phyloP scores from a whole-genome alignment of 2,113 vertebrate species.

The Aphyosemion australe region DNA sequence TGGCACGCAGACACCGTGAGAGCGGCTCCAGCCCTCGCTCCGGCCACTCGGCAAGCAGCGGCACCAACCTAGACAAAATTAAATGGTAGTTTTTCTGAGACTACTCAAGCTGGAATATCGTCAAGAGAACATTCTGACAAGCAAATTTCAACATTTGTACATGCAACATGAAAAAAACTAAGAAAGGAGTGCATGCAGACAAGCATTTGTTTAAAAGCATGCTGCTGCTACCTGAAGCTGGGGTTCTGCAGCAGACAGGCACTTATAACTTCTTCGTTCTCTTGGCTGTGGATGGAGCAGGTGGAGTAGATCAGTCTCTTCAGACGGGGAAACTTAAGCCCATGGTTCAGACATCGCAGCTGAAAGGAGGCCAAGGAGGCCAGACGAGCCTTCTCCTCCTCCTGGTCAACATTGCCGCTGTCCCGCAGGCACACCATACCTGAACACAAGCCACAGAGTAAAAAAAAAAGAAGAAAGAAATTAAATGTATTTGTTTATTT shows the following conservation, averaged over 20 bases:
- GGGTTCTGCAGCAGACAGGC: constrained; percentile 79
- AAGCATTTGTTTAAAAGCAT: background rate
- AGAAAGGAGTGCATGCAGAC: too few species aligned
- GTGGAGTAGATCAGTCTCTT: constrained; percentile 91
- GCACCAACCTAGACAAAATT: constrained; percentile 78
- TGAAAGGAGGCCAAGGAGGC: constrained; percentile 87
- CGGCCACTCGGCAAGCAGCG: constrained; percentile 85
- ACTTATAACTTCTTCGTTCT: constrained; percentile 89
- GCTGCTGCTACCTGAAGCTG: constrained; percentile 81
- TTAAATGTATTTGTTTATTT: too few species aligned
- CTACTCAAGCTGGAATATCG: too few species aligned
- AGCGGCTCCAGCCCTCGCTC: constrained; percentile 84
- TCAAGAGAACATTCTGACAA: too few species aligned
- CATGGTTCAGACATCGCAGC: constrained; percentile 82
- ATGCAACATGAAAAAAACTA: too few species aligned
- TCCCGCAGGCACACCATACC: constrained; percentile 84
- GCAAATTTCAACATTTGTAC: too few species aligned
- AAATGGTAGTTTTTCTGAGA: too few species aligned
- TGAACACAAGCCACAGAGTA: constrained; percentile 52
- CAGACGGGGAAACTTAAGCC: constrained; percentile 85
- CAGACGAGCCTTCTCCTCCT: constrained; percentile 67
- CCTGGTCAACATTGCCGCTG: constrained; percentile 54
- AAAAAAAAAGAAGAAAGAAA: background rate
- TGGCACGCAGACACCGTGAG: constrained; percentile 87
- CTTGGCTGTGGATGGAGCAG: constrained; percentile 89